Conservation (phyloP, 2,888 invertebrate species). For the Cataglyphis cursor region DNA sequence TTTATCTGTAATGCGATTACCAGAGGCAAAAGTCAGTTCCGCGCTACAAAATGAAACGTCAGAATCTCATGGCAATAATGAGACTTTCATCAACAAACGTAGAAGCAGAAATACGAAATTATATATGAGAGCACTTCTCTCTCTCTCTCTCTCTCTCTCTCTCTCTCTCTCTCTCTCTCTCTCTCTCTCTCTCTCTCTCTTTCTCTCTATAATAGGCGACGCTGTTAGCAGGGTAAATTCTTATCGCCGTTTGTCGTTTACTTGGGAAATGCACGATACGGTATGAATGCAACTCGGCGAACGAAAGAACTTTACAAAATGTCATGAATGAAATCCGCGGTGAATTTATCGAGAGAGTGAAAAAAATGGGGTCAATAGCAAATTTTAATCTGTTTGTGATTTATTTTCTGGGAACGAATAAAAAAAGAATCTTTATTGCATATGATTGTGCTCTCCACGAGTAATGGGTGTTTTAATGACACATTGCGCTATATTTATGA, state of each 20-base stretch:
- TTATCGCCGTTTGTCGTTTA: constrained; percentile 14
- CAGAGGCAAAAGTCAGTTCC: neutral
- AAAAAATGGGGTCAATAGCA: constrained; percentile 65
- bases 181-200: no score
- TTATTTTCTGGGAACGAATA: constrained; percentile 29
- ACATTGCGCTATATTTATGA: neutral
- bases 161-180: no score
- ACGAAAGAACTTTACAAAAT: neutral
- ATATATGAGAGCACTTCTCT: neutral
- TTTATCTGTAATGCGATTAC: constrained; percentile 5
- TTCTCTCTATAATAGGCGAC: neutral
- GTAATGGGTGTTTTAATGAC: neutral
- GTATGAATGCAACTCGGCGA: constrained; percentile 1
- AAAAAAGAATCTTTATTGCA: neutral
- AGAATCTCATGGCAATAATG: neutral
- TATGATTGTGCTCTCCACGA: no score
- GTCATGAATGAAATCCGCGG: neutral
- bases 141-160: no score
- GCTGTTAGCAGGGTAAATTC: neutral
- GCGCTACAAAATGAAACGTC: neutral
- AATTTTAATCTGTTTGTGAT: constrained; percentile 32
- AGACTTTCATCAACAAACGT: neutral
- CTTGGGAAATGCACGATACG: constrained; percentile 3
- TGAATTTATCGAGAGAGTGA: constrained; percentile 18
- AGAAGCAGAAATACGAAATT: constrained; percentile 19